Evolutionary conservation across 2,888 invertebrate genomes (phyloP).

Genomic region (Polymixis lichenea): DNA sequence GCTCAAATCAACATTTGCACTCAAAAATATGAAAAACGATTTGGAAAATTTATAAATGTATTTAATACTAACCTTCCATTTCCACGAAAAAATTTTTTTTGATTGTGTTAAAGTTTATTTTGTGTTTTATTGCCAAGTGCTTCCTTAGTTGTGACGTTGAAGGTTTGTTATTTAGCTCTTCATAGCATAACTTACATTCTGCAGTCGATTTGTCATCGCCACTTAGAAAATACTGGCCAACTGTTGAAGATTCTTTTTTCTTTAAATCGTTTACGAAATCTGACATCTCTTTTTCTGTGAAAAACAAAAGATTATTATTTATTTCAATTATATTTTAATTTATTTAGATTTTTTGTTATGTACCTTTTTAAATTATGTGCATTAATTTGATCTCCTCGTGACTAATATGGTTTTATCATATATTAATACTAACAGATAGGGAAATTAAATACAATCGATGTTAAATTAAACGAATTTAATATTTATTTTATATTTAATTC

Average conservation of each 20-base stretch:
- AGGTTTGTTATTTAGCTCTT: neutral
- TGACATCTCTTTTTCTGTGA: conserved; percentile 4
- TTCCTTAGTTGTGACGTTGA: neutral
- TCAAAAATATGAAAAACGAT: neutral
- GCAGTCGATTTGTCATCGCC: neutral
- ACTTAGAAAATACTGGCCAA: conserved; percentile 13
- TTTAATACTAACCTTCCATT: conserved; percentile 2
- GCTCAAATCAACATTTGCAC: neutral
- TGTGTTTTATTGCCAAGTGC: conserved; percentile 19
- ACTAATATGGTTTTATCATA: no score
- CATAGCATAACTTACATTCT: conserved; percentile 22
- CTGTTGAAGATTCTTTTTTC: conserved; percentile 15
- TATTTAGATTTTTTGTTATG: no score
- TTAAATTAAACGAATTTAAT: no score
- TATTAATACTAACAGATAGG: no score
- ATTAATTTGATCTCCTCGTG: no score
- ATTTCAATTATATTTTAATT: no score
- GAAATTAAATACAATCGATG: no score
- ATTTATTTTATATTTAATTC: no score
- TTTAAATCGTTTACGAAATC: conserved; percentile 1
- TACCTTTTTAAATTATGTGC: no score
- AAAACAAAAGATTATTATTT: neutral
- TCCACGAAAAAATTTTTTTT: neutral
- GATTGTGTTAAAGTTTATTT: conserved; percentile 8
- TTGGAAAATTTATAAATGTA: neutral